Conservation (phyloP, 1,140 invertebrate genomes). For the Phymorhynchus buccinoides region DNA sequence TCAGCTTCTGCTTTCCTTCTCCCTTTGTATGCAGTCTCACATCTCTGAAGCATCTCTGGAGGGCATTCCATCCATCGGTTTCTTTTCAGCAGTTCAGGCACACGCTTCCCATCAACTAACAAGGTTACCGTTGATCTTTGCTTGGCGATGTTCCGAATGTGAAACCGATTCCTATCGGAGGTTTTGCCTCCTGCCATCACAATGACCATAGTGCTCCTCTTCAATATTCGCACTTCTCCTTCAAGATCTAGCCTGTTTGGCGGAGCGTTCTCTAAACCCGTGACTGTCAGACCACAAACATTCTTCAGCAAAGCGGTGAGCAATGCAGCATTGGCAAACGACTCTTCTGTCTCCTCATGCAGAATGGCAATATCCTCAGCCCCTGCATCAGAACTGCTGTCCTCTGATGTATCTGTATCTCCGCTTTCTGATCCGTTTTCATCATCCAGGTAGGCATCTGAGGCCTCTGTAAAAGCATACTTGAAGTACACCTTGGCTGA, state of each 20-base stretch:
- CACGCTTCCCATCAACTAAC: background rate
- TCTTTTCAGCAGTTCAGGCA: background rate
- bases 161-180: background rate
- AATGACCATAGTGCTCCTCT: slow-evolving; percentile 11
- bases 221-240: background rate
- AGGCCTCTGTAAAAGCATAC: slow-evolving; percentile 3
- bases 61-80: background rate
- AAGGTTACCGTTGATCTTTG: slow-evolving; percentile 11
- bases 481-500: background rate
- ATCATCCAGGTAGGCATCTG: background rate
- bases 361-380: slow-evolving; percentile 1
- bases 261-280: background rate
- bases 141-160: background rate
- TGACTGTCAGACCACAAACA: background rate
- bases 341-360: background rate
- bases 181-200: slow-evolving; percentile 6
- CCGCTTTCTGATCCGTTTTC: background rate
- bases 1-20: background rate
- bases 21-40: background rate
- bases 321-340: background rate
- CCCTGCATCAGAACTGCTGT: background rate
- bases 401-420: background rate
- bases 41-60: background rate
- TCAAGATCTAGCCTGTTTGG: background rate
- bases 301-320: background rate